phyloP scores from a whole-genome alignment of 1,140 invertebrate species.

The Sminthurides bifidus region DNA sequence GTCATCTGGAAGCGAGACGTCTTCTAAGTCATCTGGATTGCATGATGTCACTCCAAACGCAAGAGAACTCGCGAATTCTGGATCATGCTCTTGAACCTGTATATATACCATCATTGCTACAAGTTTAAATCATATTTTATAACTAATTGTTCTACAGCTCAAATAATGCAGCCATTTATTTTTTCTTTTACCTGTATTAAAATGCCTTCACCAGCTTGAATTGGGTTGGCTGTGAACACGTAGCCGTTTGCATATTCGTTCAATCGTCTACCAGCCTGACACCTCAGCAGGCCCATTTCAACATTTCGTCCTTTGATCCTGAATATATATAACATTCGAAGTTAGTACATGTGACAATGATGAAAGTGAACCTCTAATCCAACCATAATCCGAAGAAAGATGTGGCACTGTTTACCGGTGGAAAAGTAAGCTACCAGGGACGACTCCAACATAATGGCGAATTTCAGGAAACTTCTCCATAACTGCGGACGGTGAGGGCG shows the following conservation, averaged over 20 bases:
- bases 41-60: slow-evolving; percentile 88
- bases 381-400: too few relatives aligned
- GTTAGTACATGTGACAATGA: too few relatives aligned
- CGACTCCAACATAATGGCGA: background rate
- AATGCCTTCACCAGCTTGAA: slow-evolving; percentile 71
- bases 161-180: too few relatives aligned
- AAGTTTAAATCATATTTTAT: background rate
- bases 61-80: slow-evolving; percentile 73
- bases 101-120: background rate
- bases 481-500: background rate
- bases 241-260: slow-evolving; percentile 90
- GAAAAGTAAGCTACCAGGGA: background rate
- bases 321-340: too few relatives aligned
- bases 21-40: slow-evolving; percentile 61
- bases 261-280: slow-evolving; percentile 62
- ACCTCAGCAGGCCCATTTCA: slow-evolving; percentile 61
- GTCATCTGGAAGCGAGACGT: slow-evolving; percentile 76
- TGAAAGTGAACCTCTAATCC: too few relatives aligned
- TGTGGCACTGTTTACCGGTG: slow-evolving; percentile 2
- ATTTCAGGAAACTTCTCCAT: background rate
- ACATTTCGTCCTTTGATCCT: slow-evolving; percentile 58
- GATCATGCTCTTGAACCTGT: slow-evolving; percentile 40
- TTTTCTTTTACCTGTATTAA: slow-evolving; percentile 48
- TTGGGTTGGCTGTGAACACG: slow-evolving; percentile 74
- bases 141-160: too few relatives aligned